Percentiles rank a stretch among this genome's conserved stretches.
Conservation (phyloP, 1,140 invertebrate species). For the Drosophila ogumai region DNA sequence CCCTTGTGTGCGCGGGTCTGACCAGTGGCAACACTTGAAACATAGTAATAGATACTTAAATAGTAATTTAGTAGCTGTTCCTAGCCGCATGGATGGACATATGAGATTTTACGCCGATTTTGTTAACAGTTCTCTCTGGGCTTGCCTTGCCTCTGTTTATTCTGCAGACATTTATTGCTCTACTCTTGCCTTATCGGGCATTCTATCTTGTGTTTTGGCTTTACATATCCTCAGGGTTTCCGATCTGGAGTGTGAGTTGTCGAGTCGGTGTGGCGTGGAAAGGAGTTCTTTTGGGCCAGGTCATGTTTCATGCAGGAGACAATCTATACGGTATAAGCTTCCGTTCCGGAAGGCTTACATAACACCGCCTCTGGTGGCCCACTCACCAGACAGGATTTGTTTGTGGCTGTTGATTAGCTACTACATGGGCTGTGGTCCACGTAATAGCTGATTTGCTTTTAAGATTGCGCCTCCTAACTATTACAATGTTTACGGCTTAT, state of each 20-base stretch:
- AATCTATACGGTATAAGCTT: constrained; percentile 48
- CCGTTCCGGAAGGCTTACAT: constrained; percentile 40
- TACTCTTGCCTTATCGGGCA: constrained; percentile 64
- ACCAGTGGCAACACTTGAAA: constrained; percentile 63
- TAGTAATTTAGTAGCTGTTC: constrained; percentile 80
- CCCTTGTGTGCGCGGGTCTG: not conserved
- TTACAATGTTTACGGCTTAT: constrained; percentile 55
- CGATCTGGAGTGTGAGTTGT: constrained; percentile 33
- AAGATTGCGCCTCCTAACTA: constrained; percentile 51
- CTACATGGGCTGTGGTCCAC: constrained; percentile 62
- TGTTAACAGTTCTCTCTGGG: constrained; percentile 32
- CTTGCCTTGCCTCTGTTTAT: constrained; percentile 8
- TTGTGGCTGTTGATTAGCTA: constrained; percentile 51
- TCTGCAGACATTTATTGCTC: constrained; percentile 59
- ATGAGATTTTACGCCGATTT: constrained; percentile 80
- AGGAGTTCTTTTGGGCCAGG: constrained; percentile 34
- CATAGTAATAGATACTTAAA: constrained; percentile 80
- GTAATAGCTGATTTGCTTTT: constrained; percentile 69
- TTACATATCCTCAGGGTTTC: constrained; percentile 48
- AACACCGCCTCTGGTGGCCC: not conserved
- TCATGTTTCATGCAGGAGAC: constrained; percentile 75
- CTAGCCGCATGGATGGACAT: constrained; percentile 77
- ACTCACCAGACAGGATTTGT: constrained; percentile 12
- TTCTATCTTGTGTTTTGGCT: constrained; percentile 64
- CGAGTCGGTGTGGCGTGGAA: constrained; percentile 3